These are phyloP conservation scores for Cataglyphis albicans DNA, from an alignment of 2,888 invertebrate genomes.

Conservation along the genomic window DNA sequence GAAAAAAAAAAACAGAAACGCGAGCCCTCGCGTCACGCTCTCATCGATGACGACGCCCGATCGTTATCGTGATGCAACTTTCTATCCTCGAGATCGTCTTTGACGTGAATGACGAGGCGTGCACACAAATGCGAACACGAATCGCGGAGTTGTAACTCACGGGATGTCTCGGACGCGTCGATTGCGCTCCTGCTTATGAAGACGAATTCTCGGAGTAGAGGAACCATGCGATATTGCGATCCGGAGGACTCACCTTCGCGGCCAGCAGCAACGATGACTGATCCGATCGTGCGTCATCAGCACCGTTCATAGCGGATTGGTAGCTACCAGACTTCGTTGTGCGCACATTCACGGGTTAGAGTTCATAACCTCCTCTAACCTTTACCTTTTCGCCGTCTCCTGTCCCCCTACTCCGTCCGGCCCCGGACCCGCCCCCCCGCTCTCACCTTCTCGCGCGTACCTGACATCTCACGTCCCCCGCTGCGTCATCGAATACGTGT, in stretches of 20 bases:
- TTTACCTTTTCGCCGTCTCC: constrained; percentile 78
- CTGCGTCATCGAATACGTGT: constrained; percentile 60
- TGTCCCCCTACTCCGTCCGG: constrained; percentile 68
- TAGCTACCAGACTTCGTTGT: constrained; percentile 74
- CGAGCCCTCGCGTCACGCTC: not conserved
- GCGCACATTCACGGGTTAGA: constrained; percentile 76
- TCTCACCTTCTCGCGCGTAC: constrained; percentile 65
- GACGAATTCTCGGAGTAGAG: constrained; percentile 19
- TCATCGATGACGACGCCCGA: constrained; percentile 11
- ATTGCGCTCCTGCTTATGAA: no score
- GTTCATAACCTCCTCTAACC: constrained; percentile 83
- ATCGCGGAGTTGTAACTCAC: not conserved
- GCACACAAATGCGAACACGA: constrained; percentile 4
- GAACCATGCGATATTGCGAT: not conserved
- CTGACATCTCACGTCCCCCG: constrained; percentile 67
- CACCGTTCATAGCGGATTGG: constrained; percentile 72
- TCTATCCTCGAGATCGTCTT: not conserved
- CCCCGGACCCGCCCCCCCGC: constrained; percentile 69
- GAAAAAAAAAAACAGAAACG: not conserved
- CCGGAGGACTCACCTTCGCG: constrained; percentile 71
- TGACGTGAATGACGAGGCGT: constrained; percentile 2
- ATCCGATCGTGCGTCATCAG: constrained; percentile 74
- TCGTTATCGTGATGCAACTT: not conserved
- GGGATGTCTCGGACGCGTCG: not conserved
- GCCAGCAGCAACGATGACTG: constrained; percentile 68